Percentiles rank a stretch among this genome's conserved stretches.
Evolutionary conservation across 2,797 vertebrate species (phyloP).

Genomic region (Chloroceryle amazona): DNA sequence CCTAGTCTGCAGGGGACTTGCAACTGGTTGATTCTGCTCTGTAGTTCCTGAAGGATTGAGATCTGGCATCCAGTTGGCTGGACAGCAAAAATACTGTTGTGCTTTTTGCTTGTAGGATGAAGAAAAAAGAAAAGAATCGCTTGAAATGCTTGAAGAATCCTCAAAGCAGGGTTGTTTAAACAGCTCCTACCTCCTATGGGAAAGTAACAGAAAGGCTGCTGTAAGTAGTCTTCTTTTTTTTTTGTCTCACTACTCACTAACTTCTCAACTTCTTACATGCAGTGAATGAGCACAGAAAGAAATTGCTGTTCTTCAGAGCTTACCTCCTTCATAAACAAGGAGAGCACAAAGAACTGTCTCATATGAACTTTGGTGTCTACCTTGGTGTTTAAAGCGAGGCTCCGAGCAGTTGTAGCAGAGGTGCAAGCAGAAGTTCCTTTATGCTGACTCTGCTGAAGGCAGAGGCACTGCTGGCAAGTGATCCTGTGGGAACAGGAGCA

Average conservation of each 20-base stretch:
- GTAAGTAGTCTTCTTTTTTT: slow-evolving; percentile 80
- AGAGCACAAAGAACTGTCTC: not conserved
- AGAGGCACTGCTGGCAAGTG: not conserved
- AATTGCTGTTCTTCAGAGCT: not conserved
- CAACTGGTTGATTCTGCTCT: not conserved
- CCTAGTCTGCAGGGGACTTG: not conserved
- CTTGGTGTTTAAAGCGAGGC: not conserved
- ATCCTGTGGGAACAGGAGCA: rapidly evolving
- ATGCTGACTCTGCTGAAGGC: not conserved
- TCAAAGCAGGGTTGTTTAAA: slow-evolving; percentile 90
- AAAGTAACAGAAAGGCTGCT: slow-evolving; percentile 86
- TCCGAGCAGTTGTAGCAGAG: rapidly evolving
- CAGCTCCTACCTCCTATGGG: slow-evolving; percentile 95
- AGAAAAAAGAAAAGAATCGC: slow-evolving; percentile 85
- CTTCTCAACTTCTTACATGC: not conserved
- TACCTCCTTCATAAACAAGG: not conserved
- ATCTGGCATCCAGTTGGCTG: not conserved
- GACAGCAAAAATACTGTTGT: not conserved
- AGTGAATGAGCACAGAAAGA: not conserved
- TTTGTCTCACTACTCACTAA: too few species aligned
- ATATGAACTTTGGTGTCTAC: not conserved
- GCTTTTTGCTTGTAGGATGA: slow-evolving; percentile 83
- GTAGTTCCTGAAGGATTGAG: not conserved
- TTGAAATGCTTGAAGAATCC: slow-evolving; percentile 89
- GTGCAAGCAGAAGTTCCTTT: not conserved